Evolutionary conservation across 1,140 invertebrate species (phyloP).

Genomic region (Oreohelix idahoensis): DNA sequence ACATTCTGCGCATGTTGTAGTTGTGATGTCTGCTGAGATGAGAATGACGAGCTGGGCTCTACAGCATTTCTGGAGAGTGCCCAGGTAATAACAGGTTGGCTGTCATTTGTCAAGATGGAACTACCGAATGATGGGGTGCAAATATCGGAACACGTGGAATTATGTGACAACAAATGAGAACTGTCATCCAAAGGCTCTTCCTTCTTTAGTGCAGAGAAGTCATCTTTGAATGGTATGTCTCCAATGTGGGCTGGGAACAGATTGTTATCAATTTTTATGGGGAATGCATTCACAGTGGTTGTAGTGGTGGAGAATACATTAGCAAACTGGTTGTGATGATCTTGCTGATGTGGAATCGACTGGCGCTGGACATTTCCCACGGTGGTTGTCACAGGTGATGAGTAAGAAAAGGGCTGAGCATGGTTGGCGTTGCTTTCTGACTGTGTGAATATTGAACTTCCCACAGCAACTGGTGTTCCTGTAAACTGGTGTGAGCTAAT

Average conservation of each 20-base stretch:
- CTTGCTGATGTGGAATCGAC: neutral
- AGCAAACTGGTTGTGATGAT: neutral
- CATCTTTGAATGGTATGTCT: neutral
- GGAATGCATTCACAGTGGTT: neutral
- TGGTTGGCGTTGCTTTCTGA: neutral
- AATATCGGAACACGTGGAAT: neutral
- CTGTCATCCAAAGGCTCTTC: neutral
- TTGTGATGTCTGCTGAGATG: conserved; percentile 18
- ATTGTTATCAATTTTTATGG: neutral
- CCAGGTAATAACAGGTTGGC: neutral
- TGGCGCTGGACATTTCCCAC: neutral
- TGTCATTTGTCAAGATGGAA: neutral
- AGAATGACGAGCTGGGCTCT: conserved; percentile 13
- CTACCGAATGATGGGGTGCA: conserved; percentile 3
- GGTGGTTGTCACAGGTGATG: neutral
- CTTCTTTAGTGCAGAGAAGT: neutral
- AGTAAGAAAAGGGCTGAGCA: conserved; percentile 9
- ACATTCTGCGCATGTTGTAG: conserved; percentile 19
- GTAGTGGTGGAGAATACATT: neutral
- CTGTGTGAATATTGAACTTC: neutral
- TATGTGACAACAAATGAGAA: neutral
- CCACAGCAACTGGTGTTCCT: neutral
- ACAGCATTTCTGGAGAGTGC: neutral
- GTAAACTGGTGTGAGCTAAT: neutral
- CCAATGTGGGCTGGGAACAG: neutral